Evolutionary conservation across 1,140 invertebrate genomes (phyloP), one percentile per base, ranked within the genome.

Genomic region (Chionoecetes opilio): DNA sequence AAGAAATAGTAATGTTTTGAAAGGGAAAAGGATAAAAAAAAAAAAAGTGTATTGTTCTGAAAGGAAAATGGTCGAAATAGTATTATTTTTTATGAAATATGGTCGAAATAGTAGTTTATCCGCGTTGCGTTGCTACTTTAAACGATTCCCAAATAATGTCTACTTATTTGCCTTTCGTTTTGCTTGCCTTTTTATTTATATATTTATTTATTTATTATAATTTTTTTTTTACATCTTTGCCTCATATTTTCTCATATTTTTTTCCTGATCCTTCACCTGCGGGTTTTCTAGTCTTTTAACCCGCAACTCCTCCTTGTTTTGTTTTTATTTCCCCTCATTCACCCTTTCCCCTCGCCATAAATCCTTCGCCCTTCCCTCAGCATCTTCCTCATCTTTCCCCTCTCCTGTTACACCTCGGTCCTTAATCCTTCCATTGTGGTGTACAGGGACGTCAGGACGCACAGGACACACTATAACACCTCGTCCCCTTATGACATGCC

Each of bases 361-460:
- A 75, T 75, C 63, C 41, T n/a, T 75, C 21, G 46, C n/a, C 63
- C 63, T 75, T 75, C 63, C 21, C 63, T 2, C 63, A 75, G 63
- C 63, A 75, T 75, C 63, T n/a, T 75, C 63, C 63, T 75, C 63
- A n/a, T 26, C 63, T 26, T 26, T 11, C 21, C 9, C 46, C 46
- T 53, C 21, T 9, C 46, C 46, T 14, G n/a, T n/a, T n/a, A 53
- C 11, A 53, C 46, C 11, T 17, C 46, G 46, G 21, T 75, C 63
- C n/a, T 75, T 75, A n/a, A 75, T 75, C 63, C n/a, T 75, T n/a
- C n/a, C 21, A n/a, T 75, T 75, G 63, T 75, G 63, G 63, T 75
- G 63, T 11, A 26, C 26, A 75, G 21, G n/a, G 63, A 75, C 63
- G 63, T 5, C 6, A 75, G 63, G 63, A 75, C 11, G 5, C 63